Percentiles rank a stretch among this genome's conserved stretches.
These are phyloP conservation scores for Romanogobio albipinnatus DNA, from an alignment of 2,113 vertebrate species.

Conservation along the genomic window DNA sequence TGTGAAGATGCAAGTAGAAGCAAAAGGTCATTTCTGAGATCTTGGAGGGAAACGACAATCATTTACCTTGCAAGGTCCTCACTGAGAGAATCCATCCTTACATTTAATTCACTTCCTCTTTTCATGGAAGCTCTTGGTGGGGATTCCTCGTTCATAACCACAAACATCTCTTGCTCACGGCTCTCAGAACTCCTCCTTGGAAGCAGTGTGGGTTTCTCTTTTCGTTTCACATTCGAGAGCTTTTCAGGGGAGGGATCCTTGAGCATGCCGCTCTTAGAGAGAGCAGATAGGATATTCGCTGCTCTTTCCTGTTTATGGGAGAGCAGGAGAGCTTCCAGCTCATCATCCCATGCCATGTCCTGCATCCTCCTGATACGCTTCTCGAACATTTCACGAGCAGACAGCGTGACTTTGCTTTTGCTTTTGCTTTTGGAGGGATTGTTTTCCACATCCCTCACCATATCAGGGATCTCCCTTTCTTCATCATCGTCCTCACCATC, in stretches of 20 bases:
- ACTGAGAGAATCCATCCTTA: constrained; percentile 89
- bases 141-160: constrained; percentile 78
- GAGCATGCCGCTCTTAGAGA: constrained; percentile 77
- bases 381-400: constrained; percentile 83
- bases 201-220: constrained; percentile 74
- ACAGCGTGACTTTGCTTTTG: constrained; percentile 79
- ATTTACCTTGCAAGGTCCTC: constrained; percentile 88
- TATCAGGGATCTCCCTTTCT: constrained; percentile 72
- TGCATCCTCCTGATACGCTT: constrained; percentile 78
- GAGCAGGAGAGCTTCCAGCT: constrained; percentile 75
- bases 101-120: constrained; percentile 85
- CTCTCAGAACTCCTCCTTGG: constrained; percentile 78
- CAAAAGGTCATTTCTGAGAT: not conserved
- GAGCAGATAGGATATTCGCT: constrained; percentile 64
- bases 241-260: constrained; percentile 84
- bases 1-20: not conserved
- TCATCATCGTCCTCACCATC: constrained; percentile 75
- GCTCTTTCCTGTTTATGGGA: constrained; percentile 85
- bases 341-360: constrained; percentile 54
- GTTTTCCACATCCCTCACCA: constrained; percentile 79
- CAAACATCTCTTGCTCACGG: constrained; percentile 80
- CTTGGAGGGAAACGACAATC: not conserved
- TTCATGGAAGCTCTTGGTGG: constrained; percentile 80
- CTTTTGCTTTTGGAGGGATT: constrained; percentile 80
- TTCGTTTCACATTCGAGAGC: constrained; percentile 82